A percentile compares a stretch with the other conserved stretches of the same genome.
Evolutionary conservation across 2,888 invertebrate species (phyloP).

Genomic region (Metalampra italica): DNA sequence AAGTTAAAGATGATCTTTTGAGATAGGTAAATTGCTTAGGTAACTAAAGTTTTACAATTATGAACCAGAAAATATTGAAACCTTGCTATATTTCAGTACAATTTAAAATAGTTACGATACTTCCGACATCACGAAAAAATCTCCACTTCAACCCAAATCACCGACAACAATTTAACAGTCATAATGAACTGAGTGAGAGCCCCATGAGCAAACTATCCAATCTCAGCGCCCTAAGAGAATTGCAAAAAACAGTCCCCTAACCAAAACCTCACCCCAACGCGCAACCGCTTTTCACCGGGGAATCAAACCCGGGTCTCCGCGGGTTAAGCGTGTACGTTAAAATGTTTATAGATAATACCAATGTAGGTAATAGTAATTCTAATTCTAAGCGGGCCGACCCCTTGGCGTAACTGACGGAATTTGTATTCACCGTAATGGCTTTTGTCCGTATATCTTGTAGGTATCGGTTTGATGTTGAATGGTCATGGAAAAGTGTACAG

Average conservation of each 20-base stretch:
- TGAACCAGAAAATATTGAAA: too few relatives aligned
- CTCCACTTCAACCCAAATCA: constrained; percentile 40
- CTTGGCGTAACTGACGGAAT: constrained; percentile 52
- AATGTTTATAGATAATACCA: constrained; percentile 77
- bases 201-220: constrained; percentile 48
- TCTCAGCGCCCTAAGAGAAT: constrained; percentile 57
- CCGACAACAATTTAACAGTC: constrained; percentile 55
- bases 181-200: constrained; percentile 60
- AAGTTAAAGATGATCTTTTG: too few relatives aligned
- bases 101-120: neutral
- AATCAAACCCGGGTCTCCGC: constrained; percentile 66
- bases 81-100: too few relatives aligned
- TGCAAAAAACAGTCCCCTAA: constrained; percentile 49
- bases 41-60: too few relatives aligned
- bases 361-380: constrained; percentile 69
- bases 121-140: constrained; percentile 14
- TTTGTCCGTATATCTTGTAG: constrained; percentile 51
- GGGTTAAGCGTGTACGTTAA: constrained; percentile 74
- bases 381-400: constrained; percentile 43
- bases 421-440: constrained; percentile 61
- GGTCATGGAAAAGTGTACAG: constrained; percentile 35
- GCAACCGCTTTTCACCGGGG: constrained; percentile 58
- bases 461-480: constrained; percentile 50
- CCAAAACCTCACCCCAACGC: constrained; percentile 46
- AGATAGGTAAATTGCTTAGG: too few relatives aligned